Percentiles rank a stretch among this genome's conserved stretches.
Conservation (phyloP, 1,140 invertebrate genomes). For the Heliconius hewitsoni region DNA sequence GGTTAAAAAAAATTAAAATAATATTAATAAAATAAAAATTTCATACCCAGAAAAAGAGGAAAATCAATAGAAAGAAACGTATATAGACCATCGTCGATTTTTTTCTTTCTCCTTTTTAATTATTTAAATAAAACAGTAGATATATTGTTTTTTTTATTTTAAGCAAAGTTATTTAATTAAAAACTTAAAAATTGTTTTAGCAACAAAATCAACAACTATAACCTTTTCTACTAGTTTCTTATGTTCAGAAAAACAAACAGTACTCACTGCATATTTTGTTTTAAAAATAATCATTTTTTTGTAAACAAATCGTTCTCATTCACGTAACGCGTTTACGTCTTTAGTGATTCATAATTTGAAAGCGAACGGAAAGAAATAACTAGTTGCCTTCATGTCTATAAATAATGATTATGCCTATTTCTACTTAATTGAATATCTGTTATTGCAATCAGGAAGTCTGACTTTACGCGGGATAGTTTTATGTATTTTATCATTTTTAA, state of each 20-base stretch:
- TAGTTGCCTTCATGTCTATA: neutral
- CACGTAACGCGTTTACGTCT: neutral
- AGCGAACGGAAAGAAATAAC: neutral
- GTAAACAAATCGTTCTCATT: neutral
- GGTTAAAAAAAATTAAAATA: too few relatives aligned
- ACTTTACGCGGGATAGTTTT: neutral
- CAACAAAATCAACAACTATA: too few relatives aligned
- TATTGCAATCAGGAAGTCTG: neutral
- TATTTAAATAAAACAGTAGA: too few relatives aligned
- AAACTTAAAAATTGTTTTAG: too few relatives aligned
- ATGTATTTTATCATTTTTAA: too few relatives aligned
- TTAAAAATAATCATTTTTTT: neutral
- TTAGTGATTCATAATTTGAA: conserved; percentile 6
- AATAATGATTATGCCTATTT: neutral
- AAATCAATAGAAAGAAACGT: too few relatives aligned
- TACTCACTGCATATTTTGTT: neutral
- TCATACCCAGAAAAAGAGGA: too few relatives aligned
- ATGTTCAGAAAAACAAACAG: neutral
- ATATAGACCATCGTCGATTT: too few relatives aligned
- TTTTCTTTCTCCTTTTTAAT: too few relatives aligned
- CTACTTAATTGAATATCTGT: neutral
- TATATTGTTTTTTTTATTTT: too few relatives aligned
- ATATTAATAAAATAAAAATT: too few relatives aligned
- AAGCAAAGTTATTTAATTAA: too few relatives aligned
- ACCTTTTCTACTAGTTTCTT: neutral